Percentiles rank a stretch among this genome's conserved stretches.
Evolutionary conservation across 37 sponge, comb jelly and placozoan genomes (phyloP).

Genomic region (Agelas oroides): DNA sequence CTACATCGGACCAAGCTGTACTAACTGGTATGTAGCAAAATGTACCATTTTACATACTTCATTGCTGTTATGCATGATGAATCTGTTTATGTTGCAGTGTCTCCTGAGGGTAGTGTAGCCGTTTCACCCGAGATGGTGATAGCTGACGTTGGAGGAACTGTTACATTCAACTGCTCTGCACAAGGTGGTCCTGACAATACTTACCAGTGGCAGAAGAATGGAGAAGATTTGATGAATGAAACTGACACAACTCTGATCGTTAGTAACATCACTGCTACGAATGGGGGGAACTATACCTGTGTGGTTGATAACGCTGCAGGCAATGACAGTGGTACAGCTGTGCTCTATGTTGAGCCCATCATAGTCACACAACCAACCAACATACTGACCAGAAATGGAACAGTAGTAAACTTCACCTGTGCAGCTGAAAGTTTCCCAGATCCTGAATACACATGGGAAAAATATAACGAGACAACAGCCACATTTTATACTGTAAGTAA

Average conservation of each 20-base stretch:
- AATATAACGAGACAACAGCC: not conserved
- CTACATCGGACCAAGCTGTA: no score
- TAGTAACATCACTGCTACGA: not conserved
- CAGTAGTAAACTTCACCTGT: constrained; percentile 8
- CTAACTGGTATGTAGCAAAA: no score
- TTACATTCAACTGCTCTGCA: not conserved
- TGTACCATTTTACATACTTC: no score
- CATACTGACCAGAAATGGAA: not conserved
- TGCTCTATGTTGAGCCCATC: constrained; percentile 5
- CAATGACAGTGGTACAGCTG: not conserved
- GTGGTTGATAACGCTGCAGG: constrained; percentile 39
- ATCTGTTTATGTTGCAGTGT: not conserved
- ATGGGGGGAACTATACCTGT: constrained; percentile 64
- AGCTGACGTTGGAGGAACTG: not conserved
- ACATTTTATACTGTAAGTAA: not conserved
- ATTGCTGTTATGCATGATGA: no score
- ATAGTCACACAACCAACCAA: constrained; percentile 21
- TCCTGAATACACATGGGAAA: not conserved
- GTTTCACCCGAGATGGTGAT: not conserved
- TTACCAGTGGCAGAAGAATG: constrained; percentile 16
- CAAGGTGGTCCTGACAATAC: constrained; percentile 18
- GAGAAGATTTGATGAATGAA: not conserved
- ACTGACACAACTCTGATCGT: not conserved
- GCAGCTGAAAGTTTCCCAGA: not conserved
- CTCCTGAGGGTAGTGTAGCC: constrained; percentile 26